phyloP scores from a whole-genome alignment of 2,888 invertebrate species.

The Neoascia interrupta region DNA sequence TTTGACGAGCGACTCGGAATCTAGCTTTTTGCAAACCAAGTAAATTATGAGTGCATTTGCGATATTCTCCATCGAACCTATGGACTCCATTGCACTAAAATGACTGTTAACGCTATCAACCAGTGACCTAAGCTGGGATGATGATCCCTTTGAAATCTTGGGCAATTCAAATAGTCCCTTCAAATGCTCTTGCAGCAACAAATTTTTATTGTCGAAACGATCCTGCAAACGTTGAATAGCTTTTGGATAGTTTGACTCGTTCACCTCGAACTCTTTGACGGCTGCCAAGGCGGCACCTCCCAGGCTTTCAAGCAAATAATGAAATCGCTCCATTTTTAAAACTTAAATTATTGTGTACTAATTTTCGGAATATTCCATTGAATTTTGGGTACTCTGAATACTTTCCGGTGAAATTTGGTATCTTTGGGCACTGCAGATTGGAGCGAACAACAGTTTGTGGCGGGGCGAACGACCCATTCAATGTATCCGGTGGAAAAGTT shows the following conservation, averaged over 20 bases:
- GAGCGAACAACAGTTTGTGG: not conserved
- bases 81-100: constrained; percentile 42
- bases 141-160: constrained; percentile 12
- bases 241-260: constrained; percentile 52
- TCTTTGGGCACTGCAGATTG: constrained; percentile 22
- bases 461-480: too few species aligned
- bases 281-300: too few species aligned
- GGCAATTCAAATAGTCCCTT: constrained; percentile 32
- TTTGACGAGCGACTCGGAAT: constrained; percentile 45
- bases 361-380: too few species aligned
- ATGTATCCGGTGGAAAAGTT: not conserved
- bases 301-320: too few species aligned
- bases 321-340: too few species aligned
- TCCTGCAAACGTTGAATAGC: constrained; percentile 40
- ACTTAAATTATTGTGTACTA: too few species aligned
- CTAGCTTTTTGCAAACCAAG: constrained; percentile 45
- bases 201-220: constrained; percentile 60
- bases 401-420: constrained; percentile 51
- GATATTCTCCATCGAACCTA: constrained; percentile 34
- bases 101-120: too few species aligned
- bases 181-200: constrained; percentile 64
- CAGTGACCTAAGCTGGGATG: too few species aligned
- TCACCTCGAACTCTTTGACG: constrained; percentile 57
- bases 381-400: constrained; percentile 56
- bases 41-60: too few species aligned